Base-by-base conservation (phyloP, 2,797 vertebrate species). In the Hydrolagus colliei region DNA sequence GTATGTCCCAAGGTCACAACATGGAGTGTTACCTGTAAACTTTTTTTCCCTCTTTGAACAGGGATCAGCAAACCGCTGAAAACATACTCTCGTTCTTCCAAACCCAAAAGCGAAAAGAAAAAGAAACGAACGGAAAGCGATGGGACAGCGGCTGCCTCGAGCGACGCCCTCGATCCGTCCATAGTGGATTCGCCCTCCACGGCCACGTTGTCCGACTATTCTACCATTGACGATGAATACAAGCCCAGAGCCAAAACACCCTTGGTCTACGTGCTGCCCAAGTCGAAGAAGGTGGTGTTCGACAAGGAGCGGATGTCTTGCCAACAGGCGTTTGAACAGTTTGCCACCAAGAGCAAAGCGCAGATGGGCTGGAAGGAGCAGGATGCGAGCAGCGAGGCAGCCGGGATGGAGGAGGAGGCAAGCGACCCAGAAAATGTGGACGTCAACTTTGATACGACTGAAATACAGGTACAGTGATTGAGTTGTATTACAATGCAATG, bases 271-370 rank as follows among this genome's bases (percentile, higher is more conserved):
- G 92, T 95, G 88, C 89, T 94, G 74, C 93, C 93, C 0, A 90
- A 89, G 86, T 87, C 91, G 9, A 90, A 91, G 61, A 93, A 92
- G 87, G 92, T 93, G 86, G 87, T 88, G 0, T 88, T 89, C 9
- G 88, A 93, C 79, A 91, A 91, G 78, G 91, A 88, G 12, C 88
- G 86, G 4, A 91, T 92, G 85, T 93, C 95, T 79, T 96, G 96
- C 88, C 96, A 97, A 89, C 93, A 96, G 88, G 94, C 92, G 0
- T 96, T 96, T 3, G 93, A 96, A 89, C 92, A 94, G 88, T 97
- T 96, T 9, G 93, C 93, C 59, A 91, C 89, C 79, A 84, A 65
- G 0, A 89, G 90, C 13, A 92, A 88, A 32, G 87, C 87, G 16
- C 87, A 88, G 0, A 35, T 80, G 0, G 41, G 41, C 41, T 92